A percentile compares a stretch with the other conserved stretches of the same genome.
Conservation (phyloP, 2,888 invertebrate species). For the Odontothrips loti region DNA sequence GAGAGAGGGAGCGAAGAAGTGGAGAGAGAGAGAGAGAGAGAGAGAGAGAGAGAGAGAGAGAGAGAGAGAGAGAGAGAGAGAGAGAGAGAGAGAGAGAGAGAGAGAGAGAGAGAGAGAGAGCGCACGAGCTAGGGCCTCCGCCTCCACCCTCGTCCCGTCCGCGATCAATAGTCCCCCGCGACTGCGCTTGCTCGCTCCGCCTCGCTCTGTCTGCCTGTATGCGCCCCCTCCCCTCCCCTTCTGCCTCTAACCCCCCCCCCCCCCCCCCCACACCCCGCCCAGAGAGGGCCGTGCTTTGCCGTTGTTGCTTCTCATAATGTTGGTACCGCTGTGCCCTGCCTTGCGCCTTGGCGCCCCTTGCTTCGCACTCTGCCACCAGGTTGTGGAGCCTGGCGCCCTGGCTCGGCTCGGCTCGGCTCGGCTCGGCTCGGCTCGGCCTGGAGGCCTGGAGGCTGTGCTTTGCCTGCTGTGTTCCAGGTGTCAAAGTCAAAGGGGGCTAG, state of each 20-base stretch:
- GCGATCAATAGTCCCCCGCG: constrained; percentile 36
- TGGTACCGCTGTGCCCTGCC: not conserved
- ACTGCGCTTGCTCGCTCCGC: constrained; percentile 38
- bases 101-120: not conserved
- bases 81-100: not conserved
- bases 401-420: too few relatives aligned
- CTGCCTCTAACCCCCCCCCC: constrained; percentile 29
- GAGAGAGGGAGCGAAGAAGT: not conserved
- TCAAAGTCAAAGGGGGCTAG: too few relatives aligned
- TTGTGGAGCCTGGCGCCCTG: too few relatives aligned
- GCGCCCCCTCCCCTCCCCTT: constrained; percentile 32
- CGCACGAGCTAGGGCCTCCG: not conserved
- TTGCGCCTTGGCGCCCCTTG: not conserved
- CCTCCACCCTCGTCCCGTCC: not conserved
- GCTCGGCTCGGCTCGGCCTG: too few relatives aligned
- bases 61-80: not conserved
- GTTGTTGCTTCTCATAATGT: constrained; percentile 20
- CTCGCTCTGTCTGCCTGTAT: constrained; percentile 27
- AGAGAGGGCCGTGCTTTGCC: not conserved
- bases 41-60: not conserved
- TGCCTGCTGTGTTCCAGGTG: too few relatives aligned
- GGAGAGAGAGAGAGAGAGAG: not conserved
- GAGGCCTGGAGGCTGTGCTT: too few relatives aligned
- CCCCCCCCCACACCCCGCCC: not conserved
- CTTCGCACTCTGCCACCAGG: too few relatives aligned